These are phyloP conservation scores for Erethizon dorsatum DNA, from an alignment of 2,797 vertebrate species.

Conservation along the genomic window DNA sequence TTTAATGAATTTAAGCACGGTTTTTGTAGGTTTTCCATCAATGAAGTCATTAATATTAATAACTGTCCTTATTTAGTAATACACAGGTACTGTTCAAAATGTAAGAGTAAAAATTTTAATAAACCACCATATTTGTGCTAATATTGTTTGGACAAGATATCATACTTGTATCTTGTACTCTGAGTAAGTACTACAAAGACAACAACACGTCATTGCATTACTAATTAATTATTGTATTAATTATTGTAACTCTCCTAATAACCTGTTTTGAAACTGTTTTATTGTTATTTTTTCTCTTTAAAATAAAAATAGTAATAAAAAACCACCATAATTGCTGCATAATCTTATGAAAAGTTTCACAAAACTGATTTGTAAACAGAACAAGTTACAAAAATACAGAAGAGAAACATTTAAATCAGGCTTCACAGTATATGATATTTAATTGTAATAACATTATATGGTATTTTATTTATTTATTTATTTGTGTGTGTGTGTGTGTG, in stretches of 20 bases:
- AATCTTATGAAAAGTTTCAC: slow-evolving; percentile 37
- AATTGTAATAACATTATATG: background rate
- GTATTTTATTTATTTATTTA: background rate
- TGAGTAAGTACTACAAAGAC: too few relatives aligned
- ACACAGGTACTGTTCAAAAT: slow-evolving; percentile 21
- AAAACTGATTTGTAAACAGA: slow-evolving; percentile 27
- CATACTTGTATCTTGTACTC: too few relatives aligned
- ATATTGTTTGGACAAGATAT: too few relatives aligned
- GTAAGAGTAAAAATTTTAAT: background rate
- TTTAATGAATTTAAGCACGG: background rate
- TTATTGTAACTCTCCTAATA: too few relatives aligned
- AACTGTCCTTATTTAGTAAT: slow-evolving; percentile 19
- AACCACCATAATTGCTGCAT: background rate
- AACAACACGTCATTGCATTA: too few relatives aligned
- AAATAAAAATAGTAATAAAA: too few relatives aligned
- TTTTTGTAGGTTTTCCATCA: background rate
- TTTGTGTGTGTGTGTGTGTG: too few relatives aligned
- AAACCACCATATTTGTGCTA: background rate
- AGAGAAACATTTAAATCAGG: background rate
- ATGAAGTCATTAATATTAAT: background rate
- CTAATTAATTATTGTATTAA: too few relatives aligned
- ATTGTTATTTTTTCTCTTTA: too few relatives aligned
- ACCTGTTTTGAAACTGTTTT: too few relatives aligned
- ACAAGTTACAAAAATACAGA: slow-evolving; percentile 1
- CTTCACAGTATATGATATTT: background rate